phyloP scores from a whole-genome alignment of 1,140 invertebrate species.

The Atopsyche davidsoni region DNA sequence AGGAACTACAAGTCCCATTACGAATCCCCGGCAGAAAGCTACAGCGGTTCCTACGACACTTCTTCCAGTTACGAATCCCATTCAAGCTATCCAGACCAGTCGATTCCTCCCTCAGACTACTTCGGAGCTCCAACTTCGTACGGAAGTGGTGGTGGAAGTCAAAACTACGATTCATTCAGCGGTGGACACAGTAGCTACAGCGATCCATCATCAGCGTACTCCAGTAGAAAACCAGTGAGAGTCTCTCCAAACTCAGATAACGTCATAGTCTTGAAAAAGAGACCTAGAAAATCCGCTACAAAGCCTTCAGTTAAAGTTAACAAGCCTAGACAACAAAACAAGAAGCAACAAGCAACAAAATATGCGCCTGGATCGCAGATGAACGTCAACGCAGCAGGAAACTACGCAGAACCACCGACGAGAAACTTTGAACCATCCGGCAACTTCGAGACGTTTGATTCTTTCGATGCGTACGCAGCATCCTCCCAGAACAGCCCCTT shows the following conservation, averaged over 20 bases:
- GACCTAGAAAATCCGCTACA: slow-evolving; percentile 15
- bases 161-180: slow-evolving; percentile 15
- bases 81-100: slow-evolving; percentile 24
- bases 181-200: slow-evolving; percentile 12
- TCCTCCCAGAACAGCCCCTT: slow-evolving; percentile 25
- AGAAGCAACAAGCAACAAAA: slow-evolving; percentile 31
- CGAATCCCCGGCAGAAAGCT: slow-evolving; percentile 4
- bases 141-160: slow-evolving; percentile 5
- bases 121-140: slow-evolving; percentile 18
- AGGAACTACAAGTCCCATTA: slow-evolving; percentile 9
- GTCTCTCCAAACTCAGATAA: slow-evolving; percentile 30
- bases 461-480: slow-evolving; percentile 26
- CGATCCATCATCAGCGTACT: slow-evolving; percentile 32
- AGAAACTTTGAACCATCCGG: slow-evolving; percentile 28
- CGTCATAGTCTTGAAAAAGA: slow-evolving; percentile 32
- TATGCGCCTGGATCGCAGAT: slow-evolving; percentile 29
- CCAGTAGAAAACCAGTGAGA: slow-evolving; percentile 20
- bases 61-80: slow-evolving; percentile 20
- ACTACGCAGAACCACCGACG: slow-evolving; percentile 43
- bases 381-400: slow-evolving; percentile 38
- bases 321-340: slow-evolving; percentile 31
- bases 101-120: slow-evolving; percentile 21
- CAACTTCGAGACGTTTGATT: slow-evolving; percentile 27
- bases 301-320: slow-evolving; percentile 17
- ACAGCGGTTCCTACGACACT: slow-evolving; percentile 7